Conservation (phyloP, 2,888 invertebrate genomes). For the Drosophila imparisetae region DNA sequence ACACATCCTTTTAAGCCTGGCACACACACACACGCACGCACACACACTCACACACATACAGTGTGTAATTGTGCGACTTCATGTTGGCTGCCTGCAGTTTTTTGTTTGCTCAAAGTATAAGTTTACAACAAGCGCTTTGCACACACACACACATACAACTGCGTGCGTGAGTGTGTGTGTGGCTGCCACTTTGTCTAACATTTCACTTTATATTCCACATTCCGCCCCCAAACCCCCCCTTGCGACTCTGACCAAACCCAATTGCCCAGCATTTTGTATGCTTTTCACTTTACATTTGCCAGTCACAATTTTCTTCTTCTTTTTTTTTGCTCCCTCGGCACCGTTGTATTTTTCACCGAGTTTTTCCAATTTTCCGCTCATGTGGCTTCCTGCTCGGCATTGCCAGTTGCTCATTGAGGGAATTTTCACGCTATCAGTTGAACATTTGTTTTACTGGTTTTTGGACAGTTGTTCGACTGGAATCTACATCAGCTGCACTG, state of each 20-base stretch:
- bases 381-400: slow-evolving; percentile 64
- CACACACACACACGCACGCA: slow-evolving; percentile 14
- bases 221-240: slow-evolving; percentile 10
- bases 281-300: slow-evolving; percentile 62
- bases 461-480: slow-evolving; percentile 54
- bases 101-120: slow-evolving; percentile 73
- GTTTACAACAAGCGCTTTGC: slow-evolving; percentile 60
- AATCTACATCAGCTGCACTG: slow-evolving; percentile 41
- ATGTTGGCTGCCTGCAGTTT: slow-evolving; percentile 55
- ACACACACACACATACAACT: slow-evolving; percentile 11
- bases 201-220: slow-evolving; percentile 61
- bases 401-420: slow-evolving; percentile 17
- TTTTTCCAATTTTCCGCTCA: slow-evolving; percentile 76
- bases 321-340: slow-evolving; percentile 28
- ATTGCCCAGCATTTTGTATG: slow-evolving; percentile 66
- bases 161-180: slow-evolving; percentile 6
- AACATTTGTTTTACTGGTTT: slow-evolving; percentile 54
- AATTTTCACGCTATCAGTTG: slow-evolving; percentile 53
- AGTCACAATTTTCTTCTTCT: slow-evolving; percentile 38
- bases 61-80: slow-evolving; percentile 71
- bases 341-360: slow-evolving; percentile 55
- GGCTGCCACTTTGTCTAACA: slow-evolving; percentile 71
- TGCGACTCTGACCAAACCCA: slow-evolving; percentile 35
- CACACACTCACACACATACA: slow-evolving; percentile 14
- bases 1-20: slow-evolving; percentile 59